Evolutionary conservation across 2,888 invertebrate genomes (phyloP).

Genomic region (Escarpia spicata): DNA sequence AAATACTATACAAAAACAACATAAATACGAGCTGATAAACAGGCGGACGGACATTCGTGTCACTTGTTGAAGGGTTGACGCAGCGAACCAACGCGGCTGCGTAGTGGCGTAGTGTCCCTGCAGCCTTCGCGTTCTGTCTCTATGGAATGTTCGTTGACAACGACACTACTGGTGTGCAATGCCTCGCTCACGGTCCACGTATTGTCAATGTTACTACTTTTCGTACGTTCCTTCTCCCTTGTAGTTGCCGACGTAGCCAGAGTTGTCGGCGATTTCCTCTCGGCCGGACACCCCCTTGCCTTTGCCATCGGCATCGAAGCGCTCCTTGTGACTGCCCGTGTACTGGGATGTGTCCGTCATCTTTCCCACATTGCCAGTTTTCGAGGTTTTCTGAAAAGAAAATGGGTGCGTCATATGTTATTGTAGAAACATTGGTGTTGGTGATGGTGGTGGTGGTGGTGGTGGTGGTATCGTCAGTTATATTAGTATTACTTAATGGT

Average conservation of each 20-base stretch:
- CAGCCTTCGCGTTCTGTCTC: not conserved
- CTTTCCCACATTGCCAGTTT: slow-evolving; percentile 49
- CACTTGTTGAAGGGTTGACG: not conserved
- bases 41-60: not conserved
- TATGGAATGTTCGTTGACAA: not conserved
- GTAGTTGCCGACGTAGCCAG: slow-evolving; percentile 54
- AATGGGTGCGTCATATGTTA: not conserved
- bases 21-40: not conserved
- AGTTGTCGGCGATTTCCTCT: slow-evolving; percentile 43
- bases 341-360: slow-evolving; percentile 54
- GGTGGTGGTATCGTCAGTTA: not conserved
- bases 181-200: not conserved
- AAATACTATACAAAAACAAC: slow-evolving; percentile 1
- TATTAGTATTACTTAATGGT: not conserved
- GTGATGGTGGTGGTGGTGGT: not conserved
- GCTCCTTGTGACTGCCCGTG: slow-evolving; percentile 56
- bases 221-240: slow-evolving; percentile 51
- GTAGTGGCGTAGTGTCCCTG: not conserved
- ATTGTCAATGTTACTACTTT: slow-evolving; percentile 20
- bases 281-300: slow-evolving; percentile 55
- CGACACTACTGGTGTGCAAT: not conserved
- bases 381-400: slow-evolving; percentile 32
- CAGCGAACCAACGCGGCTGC: not conserved
- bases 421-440: not conserved
- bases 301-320: slow-evolving; percentile 54